Percentiles rank a stretch among this genome's conserved stretches.
phyloP scores from a whole-genome alignment of 2,797 vertebrate genomes.

The Sylvilagus floridanus region DNA sequence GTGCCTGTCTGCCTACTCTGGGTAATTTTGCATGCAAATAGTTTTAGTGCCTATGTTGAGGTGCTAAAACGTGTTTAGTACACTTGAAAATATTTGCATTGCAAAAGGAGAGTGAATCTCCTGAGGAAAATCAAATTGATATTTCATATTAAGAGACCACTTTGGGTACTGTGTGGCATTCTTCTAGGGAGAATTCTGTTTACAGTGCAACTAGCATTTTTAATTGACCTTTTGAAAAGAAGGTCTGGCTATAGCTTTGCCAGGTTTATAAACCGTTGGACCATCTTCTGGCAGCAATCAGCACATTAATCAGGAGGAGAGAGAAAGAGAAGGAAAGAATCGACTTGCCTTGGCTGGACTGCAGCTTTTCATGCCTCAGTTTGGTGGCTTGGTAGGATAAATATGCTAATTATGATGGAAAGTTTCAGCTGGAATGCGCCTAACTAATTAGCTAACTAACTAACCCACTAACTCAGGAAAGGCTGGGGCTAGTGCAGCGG shows the following conservation, averaged over 20 bases:
- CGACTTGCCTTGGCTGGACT: background rate
- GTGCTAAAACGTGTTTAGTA: constrained; percentile 92
- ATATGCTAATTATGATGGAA: constrained; percentile 66
- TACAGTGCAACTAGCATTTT: constrained; percentile 80
- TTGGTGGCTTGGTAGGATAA: constrained; percentile 69
- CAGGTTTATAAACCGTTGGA: constrained; percentile 71
- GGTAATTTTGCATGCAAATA: constrained; percentile 91
- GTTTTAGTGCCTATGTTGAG: constrained; percentile 89
- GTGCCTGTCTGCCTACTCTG: constrained; percentile 90
- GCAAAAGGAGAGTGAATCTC: constrained; percentile 88
- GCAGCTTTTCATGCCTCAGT: constrained; percentile 59
- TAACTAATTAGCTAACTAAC: constrained; percentile 80
- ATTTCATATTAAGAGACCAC: constrained; percentile 85
- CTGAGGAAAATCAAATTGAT: constrained; percentile 88
- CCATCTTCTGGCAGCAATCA: constrained; percentile 66
- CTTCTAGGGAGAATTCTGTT: constrained; percentile 81
- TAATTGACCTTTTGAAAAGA: constrained; percentile 80
- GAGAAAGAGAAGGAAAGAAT: constrained; percentile 10
- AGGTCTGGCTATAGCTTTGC: constrained; percentile 67
- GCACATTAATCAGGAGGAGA: constrained; percentile 22
- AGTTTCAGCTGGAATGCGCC: constrained; percentile 77
- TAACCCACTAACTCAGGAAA: constrained; percentile 77
- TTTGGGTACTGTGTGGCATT: constrained; percentile 73
- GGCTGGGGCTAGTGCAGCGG: constrained; percentile 33
- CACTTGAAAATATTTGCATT: constrained; percentile 92